Base-by-base conservation (phyloP, 2,888 invertebrate species). In the Tribolium freemani region DNA sequence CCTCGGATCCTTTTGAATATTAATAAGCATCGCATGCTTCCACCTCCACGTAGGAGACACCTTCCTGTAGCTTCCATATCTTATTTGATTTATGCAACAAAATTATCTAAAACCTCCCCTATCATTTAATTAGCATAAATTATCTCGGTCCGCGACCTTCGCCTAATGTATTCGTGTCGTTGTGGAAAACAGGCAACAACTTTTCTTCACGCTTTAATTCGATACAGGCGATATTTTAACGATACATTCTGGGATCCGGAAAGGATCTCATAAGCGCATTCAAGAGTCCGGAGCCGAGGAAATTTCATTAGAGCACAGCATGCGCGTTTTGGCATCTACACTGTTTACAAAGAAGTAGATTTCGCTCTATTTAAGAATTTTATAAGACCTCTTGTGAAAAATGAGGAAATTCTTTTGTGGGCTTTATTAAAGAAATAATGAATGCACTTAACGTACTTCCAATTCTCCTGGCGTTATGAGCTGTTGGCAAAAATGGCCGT, bases 391-490 rank as follows among this genome's bases (percentile, higher is more conserved):
- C 67, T 69, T 61, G 21, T 70, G 70, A 71, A 72, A 75, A 72
- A 69, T 58, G 75, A 61, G 69, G 44, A 67, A 56, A 73, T 73
- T 75, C 70, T 73, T 75, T 72, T 69, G 75, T 67, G 71, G 71
- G 60, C 64, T 68, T 74, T 72, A 74, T 75, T 75, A 74, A 70
- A 75, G 70, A 74, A 74, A 75, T 75, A 75, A 75, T 75, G 73
- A 74, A 72, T 74, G 75, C 75, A 74, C 67, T 75, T 69, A 74
- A 72, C 72, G 72, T 75, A 64, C 69, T 71, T 71, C 71, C 75
- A 75, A 75, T 75, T 72, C 63, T 72, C 30, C 56, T 11, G 46
- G 26, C 56, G 64, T 44, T 31, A 51, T 60, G 60, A 69, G 53
- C 69, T 69, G 69, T 57, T 68, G 50, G 53, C 53, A 60, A 58